Evolutionary conservation across 2,888 invertebrate genomes (phyloP), one percentile per base, ranked within the genome.

Genomic region (Stenodema calcarata): DNA sequence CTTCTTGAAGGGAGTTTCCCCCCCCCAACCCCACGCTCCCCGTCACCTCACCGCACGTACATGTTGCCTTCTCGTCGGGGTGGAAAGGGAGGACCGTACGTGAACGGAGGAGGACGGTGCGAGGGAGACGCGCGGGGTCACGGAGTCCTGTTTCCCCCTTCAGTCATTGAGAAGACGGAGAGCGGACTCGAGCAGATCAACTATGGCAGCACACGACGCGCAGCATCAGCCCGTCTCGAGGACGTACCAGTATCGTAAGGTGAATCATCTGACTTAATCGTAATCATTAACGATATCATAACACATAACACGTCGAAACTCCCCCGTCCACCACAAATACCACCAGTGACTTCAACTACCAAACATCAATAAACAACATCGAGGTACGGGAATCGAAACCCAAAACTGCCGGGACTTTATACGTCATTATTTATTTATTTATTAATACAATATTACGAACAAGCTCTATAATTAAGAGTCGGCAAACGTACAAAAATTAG

Each of bases 221-320:
- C 90, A 90, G 41, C 90, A 90, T 83, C 90, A 91, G 86, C 91
- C 91, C 47, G 91, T 91, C 88, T 91, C 91, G 62, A 90, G 91
- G 89, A 91, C 91, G 27, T 91, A 91, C 89, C 91, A 91, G 87
- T 91, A 91, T 89, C 90, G 91, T 89, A 91, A 91, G 91, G 91
- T 91, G 90, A 62, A 69, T 23, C 75, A 84, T 30, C 11, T 14
- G 47, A 50, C 47, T 23, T n/a, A n/a, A n/a, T n/a, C n/a, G n/a
- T n/a, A n/a, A n/a, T n/a, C n/a, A n/a, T n/a, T n/a, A n/a, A n/a
- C n/a, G n/a, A n/a, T n/a, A n/a, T n/a, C n/a, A n/a, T n/a, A n/a
- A n/a, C n/a, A n/a, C 28, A 47, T 47, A 47, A 47, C 47, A 11
- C 47, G n/a, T n/a, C n/a, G n/a, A n/a, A n/a, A n/a, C n/a, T 47